These are phyloP conservation scores for Nysson spinosus DNA, from an alignment of 2,888 invertebrate genomes.

Conservation along the genomic window DNA sequence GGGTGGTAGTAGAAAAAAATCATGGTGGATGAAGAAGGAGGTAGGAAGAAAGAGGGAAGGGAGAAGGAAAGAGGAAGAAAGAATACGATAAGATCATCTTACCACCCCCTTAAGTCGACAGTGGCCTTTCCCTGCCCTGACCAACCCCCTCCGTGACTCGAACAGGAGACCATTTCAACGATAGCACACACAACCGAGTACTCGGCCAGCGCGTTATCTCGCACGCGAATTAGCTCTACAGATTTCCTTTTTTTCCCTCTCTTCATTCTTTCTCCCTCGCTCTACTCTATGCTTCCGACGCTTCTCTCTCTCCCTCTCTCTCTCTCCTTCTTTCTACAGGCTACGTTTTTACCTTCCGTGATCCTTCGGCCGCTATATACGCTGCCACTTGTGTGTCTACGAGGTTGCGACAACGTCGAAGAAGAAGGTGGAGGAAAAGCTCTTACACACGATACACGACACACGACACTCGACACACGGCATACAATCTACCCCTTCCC, in stretches of 20 bases:
- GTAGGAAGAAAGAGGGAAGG: conserved; percentile 14
- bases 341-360: conserved; percentile 24
- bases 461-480: conserved; percentile 36
- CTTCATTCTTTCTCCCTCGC: conserved; percentile 13
- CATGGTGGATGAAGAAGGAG: conserved; percentile 47
- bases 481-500: conserved; percentile 11
- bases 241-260: conserved; percentile 66
- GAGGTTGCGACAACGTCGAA: conserved; percentile 56
- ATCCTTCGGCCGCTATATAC: conserved; percentile 17
- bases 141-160: conserved; percentile 71
- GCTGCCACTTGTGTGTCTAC: conserved; percentile 57
- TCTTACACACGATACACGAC: conserved; percentile 51
- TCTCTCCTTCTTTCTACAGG: not conserved
- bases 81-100: conserved; percentile 67
- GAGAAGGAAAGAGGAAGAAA: conserved; percentile 27
- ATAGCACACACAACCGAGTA: conserved; percentile 58
- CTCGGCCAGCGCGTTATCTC: conserved; percentile 70
- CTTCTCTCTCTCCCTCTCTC: conserved; percentile 6
- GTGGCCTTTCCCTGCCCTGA: conserved; percentile 75
- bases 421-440: conserved; percentile 57
- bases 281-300: conserved; percentile 1
- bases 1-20: conserved; percentile 57
- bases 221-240: conserved; percentile 76
- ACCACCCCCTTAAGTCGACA: conserved; percentile 68
- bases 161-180: conserved; percentile 68